Conservation (phyloP, 1,140 invertebrate species). For the Lordiphosa clarofinis region DNA sequence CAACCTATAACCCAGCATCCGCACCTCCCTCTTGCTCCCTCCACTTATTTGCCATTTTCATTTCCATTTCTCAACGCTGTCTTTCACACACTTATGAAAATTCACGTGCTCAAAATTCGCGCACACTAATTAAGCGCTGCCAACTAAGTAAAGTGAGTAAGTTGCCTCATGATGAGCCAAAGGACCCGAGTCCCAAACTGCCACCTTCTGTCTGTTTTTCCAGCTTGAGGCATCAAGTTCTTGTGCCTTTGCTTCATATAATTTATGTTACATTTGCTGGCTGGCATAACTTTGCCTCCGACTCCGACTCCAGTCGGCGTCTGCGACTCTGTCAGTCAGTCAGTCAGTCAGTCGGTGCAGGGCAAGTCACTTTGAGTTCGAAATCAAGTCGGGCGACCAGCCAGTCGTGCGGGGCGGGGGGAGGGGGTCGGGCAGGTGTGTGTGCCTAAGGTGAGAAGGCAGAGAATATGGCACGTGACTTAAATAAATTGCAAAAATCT, state of each 20-base stretch:
- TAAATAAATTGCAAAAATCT: slow-evolving; percentile 77
- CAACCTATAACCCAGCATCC: too few species aligned
- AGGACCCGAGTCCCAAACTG: background rate
- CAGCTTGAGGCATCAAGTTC: slow-evolving; percentile 48
- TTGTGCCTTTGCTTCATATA: slow-evolving; percentile 70
- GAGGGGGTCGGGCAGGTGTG: background rate
- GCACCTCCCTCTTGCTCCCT: too few species aligned
- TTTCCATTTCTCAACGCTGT: background rate
- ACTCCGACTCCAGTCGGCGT: slow-evolving; percentile 1
- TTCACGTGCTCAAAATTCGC: slow-evolving; percentile 75
- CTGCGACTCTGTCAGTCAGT: slow-evolving; percentile 36
- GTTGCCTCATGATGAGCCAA: slow-evolving; percentile 62
- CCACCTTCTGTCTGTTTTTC: slow-evolving; percentile 5
- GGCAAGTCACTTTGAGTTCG: slow-evolving; percentile 70
- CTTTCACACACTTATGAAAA: slow-evolving; percentile 63
- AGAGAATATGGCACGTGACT: slow-evolving; percentile 72
- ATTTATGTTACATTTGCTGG: slow-evolving; percentile 75
- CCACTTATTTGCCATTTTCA: background rate
- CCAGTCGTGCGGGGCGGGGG: slow-evolving; percentile 1
- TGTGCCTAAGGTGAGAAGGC: slow-evolving; percentile 23
- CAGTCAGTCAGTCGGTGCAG: slow-evolving; percentile 45
- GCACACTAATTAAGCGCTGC: slow-evolving; percentile 73
- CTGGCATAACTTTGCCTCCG: slow-evolving; percentile 72
- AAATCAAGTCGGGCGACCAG: slow-evolving; percentile 58
- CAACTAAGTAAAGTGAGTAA: slow-evolving; percentile 72